A percentile compares a stretch with the other conserved stretches of the same genome.
Conservation (phyloP, 2,888 invertebrate genomes). For the Tinea semifulvella region DNA sequence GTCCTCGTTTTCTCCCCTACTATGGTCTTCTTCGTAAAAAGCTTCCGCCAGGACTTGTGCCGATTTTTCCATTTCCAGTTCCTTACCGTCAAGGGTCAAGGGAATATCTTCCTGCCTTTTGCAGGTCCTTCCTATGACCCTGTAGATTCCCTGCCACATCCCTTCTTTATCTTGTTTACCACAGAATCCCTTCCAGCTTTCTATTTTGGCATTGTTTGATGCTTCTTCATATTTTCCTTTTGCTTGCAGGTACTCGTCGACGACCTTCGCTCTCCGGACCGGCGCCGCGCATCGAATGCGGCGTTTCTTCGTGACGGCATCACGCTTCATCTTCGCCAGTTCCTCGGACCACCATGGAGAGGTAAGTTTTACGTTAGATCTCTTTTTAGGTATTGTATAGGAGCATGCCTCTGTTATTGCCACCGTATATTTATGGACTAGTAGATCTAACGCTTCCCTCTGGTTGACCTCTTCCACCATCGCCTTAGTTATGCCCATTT, state of each 20-base stretch:
- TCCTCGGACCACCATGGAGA: conserved; percentile 20
- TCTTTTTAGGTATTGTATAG: not conserved
- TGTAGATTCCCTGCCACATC: conserved; percentile 1
- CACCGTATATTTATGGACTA: not conserved
- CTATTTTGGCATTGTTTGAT: no score
- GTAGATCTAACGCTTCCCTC: not conserved
- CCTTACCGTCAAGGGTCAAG: not conserved
- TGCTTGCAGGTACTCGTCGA: conserved; percentile 1
- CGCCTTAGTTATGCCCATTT: not conserved
- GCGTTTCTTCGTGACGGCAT: conserved; percentile 15
- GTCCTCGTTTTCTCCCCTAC: not conserved
- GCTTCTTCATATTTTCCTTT: conserved; percentile 2
- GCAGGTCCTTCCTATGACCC: not conserved
- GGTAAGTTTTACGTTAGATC: not conserved
- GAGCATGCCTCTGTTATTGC: not conserved
- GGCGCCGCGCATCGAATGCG: not conserved
- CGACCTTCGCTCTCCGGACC: not conserved
- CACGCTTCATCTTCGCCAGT: conserved; percentile 15
- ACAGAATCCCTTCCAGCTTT: no score
- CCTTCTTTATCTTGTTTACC: not conserved
- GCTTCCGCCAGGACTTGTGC: not conserved
- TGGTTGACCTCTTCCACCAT: not conserved
- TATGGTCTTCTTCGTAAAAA: not conserved
- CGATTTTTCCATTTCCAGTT: not conserved
- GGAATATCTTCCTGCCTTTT: not conserved